Conservation (phyloP, 2,797 vertebrate species). For the Acomys russatus region DNA sequence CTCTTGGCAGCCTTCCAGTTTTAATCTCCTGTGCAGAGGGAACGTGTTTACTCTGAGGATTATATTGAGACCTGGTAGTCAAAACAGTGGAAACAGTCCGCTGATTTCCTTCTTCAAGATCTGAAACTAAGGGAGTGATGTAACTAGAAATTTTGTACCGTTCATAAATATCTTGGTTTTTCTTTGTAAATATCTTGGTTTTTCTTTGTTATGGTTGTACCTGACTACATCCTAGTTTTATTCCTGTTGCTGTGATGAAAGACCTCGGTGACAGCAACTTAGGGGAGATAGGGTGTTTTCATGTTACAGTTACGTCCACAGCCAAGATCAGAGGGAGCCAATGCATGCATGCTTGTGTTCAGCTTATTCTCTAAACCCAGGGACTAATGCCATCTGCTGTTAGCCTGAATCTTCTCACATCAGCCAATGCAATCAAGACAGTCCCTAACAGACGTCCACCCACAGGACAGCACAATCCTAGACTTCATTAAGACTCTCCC, state of each 20-base stretch:
- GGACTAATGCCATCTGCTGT: too few species aligned
- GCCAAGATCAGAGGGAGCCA: neutral
- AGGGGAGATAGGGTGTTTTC: neutral
- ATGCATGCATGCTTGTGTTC: too few species aligned
- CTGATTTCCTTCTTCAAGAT: neutral
- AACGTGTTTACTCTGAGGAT: neutral
- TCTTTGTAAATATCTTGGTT: neutral
- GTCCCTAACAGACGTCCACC: too few species aligned
- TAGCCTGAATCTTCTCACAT: too few species aligned
- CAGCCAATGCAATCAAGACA: too few species aligned
- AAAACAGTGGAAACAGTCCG: neutral
- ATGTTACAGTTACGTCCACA: neutral
- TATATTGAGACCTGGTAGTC: neutral
- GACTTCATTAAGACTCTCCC: neutral
- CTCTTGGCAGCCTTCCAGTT: neutral
- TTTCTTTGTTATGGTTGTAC: constrained; percentile 21
- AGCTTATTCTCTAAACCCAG: too few species aligned
- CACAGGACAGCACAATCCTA: neutral
- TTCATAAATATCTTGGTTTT: neutral
- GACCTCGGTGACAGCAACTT: neutral
- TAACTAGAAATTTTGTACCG: neutral
- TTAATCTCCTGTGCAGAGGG: neutral
- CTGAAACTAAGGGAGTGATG: neutral
- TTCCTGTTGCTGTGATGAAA: neutral
- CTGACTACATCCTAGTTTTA: neutral